Evolutionary conservation across 2,888 invertebrate species (phyloP).

Genomic region (Brachypalpus laphriformis): DNA sequence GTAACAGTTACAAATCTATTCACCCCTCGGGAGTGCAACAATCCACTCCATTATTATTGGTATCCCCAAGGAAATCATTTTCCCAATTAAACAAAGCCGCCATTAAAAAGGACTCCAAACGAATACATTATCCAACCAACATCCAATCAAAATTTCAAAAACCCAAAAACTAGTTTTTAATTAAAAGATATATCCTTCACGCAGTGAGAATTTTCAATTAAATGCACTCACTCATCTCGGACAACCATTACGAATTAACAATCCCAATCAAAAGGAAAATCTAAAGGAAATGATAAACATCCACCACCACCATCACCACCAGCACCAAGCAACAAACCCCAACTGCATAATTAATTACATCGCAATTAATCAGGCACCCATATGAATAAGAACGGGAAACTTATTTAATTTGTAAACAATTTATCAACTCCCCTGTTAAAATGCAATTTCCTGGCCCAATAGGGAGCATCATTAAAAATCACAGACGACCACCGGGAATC

Average conservation of each 20-base stretch:
- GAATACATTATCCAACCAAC: slow-evolving; percentile 6
- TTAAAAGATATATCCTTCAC: slow-evolving; percentile 50
- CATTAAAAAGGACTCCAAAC: slow-evolving; percentile 22
- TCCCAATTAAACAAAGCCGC: slow-evolving; percentile 29
- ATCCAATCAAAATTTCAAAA: slow-evolving; percentile 39
- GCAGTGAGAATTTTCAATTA: slow-evolving; percentile 61
- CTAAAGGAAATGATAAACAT: background rate
- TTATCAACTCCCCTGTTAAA: slow-evolving; percentile 44
- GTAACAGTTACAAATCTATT: slow-evolving; percentile 52
- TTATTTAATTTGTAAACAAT: slow-evolving; percentile 48
- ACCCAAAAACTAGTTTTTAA: slow-evolving; percentile 58
- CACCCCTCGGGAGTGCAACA: slow-evolving; percentile 40
- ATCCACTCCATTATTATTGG: slow-evolving; percentile 21
- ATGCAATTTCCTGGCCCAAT: slow-evolving; percentile 65
- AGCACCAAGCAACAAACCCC: background rate
- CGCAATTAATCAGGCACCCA: slow-evolving; percentile 54
- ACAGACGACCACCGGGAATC: slow-evolving; percentile 58
- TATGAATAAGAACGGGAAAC: slow-evolving; percentile 2
- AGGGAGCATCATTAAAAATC: slow-evolving; percentile 62
- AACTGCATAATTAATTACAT: slow-evolving; percentile 49
- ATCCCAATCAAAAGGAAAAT: slow-evolving; percentile 39
- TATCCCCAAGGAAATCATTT: slow-evolving; percentile 54
- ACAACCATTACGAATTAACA: slow-evolving; percentile 17
- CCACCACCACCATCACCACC: background rate
- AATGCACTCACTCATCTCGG: slow-evolving; percentile 23